Base-by-base conservation (phyloP, 2,888 invertebrate genomes). In the Cosmia trapezina region DNA sequence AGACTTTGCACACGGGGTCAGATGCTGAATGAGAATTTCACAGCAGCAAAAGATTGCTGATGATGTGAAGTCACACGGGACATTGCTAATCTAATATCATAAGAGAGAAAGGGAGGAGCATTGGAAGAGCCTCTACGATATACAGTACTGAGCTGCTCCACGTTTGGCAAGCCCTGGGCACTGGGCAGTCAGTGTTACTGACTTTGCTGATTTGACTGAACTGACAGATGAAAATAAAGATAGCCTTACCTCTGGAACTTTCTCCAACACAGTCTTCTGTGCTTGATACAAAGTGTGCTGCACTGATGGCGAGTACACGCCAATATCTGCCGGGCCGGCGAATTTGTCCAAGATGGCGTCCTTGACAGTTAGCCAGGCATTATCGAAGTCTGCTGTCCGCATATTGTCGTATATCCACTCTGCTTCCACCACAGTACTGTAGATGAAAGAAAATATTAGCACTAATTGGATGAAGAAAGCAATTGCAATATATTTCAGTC, bases 201-300 rank as follows among this genome's bases (percentile, higher is more conserved):
- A 8, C 41, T 37, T 37, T 8, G 41, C 8, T 41, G 41, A 8
- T 8, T 41, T 41, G 41, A 41, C 8, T 41, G 8, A 41, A 41
- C 41, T 41, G 41, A 41, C 41, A 41, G 41, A 41, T 41, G 41
- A 41, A 41, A 41, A 43, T 41, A 51, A 28, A 19, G 4, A 37
- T 28, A 28, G 28, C n/a, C 89, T 90, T 94, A 98, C 98, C 97
- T 98, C 97, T 4, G 97, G 95, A 63, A 98, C 96, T 91, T 96
- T 97, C 86, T 97, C 97, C 57, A 98, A 92, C 6, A 97, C 97
- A 73, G 97, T 96, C 89, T 97, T 97, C 88, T 98, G 97, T 0
- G 98, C 97, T 72, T 98, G 96, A 89, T 98, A 98, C 43, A 98
- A 91, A 0, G 98, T 98, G 86, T 98, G 97, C 89, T 98, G 98